Evolutionary conservation across 2,888 invertebrate species (phyloP), one percentile per base, ranked within the genome.

Genomic region (Saturnia pavonia): DNA sequence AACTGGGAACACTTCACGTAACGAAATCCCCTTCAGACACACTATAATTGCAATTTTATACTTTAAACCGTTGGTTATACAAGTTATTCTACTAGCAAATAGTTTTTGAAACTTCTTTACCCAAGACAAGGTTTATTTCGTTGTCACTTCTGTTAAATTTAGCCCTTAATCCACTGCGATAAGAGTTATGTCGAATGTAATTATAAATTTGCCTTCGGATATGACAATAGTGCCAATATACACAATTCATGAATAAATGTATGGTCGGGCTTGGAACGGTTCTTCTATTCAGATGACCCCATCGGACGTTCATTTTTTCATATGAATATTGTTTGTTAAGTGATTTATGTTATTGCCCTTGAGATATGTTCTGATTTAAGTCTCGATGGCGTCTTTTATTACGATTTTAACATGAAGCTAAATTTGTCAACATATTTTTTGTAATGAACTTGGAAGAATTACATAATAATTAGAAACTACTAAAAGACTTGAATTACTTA

Each of bases 201-300:
- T 40, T 43, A 40, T 51, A 73, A 66, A 27, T 71, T 74, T 69
- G 74, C 45, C 69, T 68, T 72, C 71, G 72, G 69, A 60, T 67
- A 77, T 75, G 76, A 79, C 79, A 77, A 77, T 77, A 74, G 77
- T 76, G 76, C 78, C 77, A 78, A 79, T 79, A 73, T 75, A 74
- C 74, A 72, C 75, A 74, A 75, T 75, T 75, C 76, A 76, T 79
- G 78, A 79, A 79, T 79, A 78, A 74, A 78, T 78, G 78, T 78
- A 79, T 79, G 76, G 75, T 75, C 74, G 73, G 73, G 75, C 76
- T 79, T 74, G 71, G 74, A 76, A 77, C 76, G 76, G 76, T 77
- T 66, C 70, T 69, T 19, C 54, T 40, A 25, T 63, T 71, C 51
- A 42, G 65, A 68, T 71, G 42, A 67, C 63, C n/a, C 48, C 45